These are phyloP conservation scores for Hydrolagus affinis DNA, from an alignment of 2,113 vertebrate species.

Conservation along the genomic window DNA sequence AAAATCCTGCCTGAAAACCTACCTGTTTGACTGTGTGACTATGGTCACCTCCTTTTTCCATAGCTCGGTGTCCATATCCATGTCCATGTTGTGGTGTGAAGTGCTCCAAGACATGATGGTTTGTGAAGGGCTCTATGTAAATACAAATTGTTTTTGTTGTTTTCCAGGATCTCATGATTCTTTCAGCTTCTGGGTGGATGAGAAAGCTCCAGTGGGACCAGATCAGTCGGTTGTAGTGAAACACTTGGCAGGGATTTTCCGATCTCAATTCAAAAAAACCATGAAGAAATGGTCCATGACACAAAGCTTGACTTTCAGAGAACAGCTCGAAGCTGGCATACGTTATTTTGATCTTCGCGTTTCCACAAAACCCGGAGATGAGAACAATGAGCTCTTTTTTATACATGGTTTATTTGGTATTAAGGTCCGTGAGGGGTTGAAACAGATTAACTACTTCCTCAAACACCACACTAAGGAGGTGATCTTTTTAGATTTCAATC, in stretches of 20 bases:
- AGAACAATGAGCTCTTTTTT: constrained; percentile 78
- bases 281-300: constrained; percentile 88
- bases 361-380: constrained; percentile 81
- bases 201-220: constrained; percentile 73
- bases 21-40: not conserved
- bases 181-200: constrained; percentile 83
- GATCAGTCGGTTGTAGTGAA: constrained; percentile 70
- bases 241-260: constrained; percentile 61
- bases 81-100: not conserved
- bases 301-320: constrained; percentile 84
- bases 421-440: constrained; percentile 77
- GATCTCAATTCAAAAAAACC: constrained; percentile 68
- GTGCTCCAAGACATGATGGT: not conserved
- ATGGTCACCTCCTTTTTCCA: not conserved
- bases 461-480: constrained; percentile 68
- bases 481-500: constrained; percentile 92
- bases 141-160: not conserved
- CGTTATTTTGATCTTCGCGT: constrained; percentile 97
- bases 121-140: not conserved
- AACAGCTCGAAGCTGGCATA: constrained; percentile 88
- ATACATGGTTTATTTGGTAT: constrained; percentile 93
- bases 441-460: constrained; percentile 78
- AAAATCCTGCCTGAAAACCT: too few species aligned
- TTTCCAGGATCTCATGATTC: constrained; percentile 74
- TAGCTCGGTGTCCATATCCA: not conserved